phyloP scores from a whole-genome alignment of 2,888 invertebrate genomes.

The Chymomyza procnemis region DNA sequence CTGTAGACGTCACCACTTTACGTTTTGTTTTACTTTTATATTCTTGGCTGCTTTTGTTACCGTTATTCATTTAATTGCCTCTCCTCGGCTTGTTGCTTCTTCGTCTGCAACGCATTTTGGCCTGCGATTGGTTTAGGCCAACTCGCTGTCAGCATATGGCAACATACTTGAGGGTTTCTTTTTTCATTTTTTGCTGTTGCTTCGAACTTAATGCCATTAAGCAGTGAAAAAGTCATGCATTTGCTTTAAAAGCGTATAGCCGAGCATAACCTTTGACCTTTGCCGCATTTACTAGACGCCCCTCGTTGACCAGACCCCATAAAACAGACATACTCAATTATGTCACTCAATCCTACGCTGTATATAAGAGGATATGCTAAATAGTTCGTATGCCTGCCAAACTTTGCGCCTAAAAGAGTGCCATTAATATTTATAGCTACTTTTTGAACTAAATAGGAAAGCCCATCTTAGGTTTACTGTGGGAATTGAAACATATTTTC shows the following conservation, averaged over 20 bases:
- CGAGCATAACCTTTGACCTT: conserved; percentile 59
- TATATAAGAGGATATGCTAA: no score
- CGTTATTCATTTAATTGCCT: conserved; percentile 27
- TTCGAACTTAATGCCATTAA: conserved; percentile 52
- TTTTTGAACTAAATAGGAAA: not conserved
- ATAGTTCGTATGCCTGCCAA: not conserved
- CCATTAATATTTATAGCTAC: not conserved
- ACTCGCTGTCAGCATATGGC: conserved; percentile 63
- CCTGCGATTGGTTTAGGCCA: conserved; percentile 66
- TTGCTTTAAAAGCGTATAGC: conserved; percentile 40
- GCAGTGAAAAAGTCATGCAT: conserved; percentile 24
- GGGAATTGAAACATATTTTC: not conserved
- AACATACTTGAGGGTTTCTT: conserved; percentile 60
- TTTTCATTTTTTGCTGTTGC: no score
- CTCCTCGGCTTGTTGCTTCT: conserved; percentile 47
- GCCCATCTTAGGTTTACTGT: not conserved
- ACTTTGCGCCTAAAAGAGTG: not conserved
- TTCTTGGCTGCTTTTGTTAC: conserved; percentile 26
- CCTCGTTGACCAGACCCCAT: not conserved
- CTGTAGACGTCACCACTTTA: conserved; percentile 69
- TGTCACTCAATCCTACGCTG: not conserved
- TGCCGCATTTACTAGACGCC: conserved; percentile 36
- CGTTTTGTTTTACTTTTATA: not conserved
- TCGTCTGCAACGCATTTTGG: conserved; percentile 5
- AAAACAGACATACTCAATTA: not conserved